Evolutionary conservation across 1,140 invertebrate genomes (phyloP).

Genomic region (Magallana gigas): DNA sequence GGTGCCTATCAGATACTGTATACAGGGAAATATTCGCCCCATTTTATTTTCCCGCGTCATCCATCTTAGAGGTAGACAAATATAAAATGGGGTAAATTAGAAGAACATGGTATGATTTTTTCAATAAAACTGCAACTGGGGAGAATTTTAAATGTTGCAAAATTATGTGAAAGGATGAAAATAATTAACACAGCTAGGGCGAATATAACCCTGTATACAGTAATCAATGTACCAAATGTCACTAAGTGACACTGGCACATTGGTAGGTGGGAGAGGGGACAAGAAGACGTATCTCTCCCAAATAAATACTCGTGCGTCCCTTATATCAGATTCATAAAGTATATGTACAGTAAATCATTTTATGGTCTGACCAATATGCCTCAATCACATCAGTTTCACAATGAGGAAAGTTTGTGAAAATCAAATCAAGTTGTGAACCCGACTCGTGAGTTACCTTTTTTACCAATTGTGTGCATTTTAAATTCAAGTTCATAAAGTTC

Average conservation of each 20-base stretch:
- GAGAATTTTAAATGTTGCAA: background rate
- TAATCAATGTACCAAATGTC: slow-evolving; percentile 10
- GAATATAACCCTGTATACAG: slow-evolving; percentile 10
- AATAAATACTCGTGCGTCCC: background rate
- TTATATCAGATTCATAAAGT: background rate
- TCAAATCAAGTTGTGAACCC: slow-evolving; percentile 37
- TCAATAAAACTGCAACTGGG: background rate
- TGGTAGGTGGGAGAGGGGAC: slow-evolving; percentile 23
- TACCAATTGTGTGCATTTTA: slow-evolving; percentile 41
- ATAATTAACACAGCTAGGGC: background rate
- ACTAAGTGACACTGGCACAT: slow-evolving; percentile 4
- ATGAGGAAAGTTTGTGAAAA: slow-evolving; percentile 22
- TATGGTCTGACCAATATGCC: slow-evolving; percentile 16
- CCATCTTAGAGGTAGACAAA: background rate
- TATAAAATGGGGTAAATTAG: background rate
- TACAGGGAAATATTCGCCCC: slow-evolving; percentile 8
- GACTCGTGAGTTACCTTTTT: slow-evolving; percentile 29
- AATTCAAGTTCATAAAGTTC: slow-evolving; percentile 41
- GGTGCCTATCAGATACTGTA: background rate
- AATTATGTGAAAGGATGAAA: slow-evolving; percentile 1
- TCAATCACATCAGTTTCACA: slow-evolving; percentile 10
- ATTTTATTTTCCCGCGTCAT: background rate
- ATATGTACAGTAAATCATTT: slow-evolving; percentile 23
- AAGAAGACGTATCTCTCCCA: background rate
- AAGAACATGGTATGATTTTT: background rate